Conservation (phyloP, 2,113 vertebrate species). For the Turdus rufiventris region DNA sequence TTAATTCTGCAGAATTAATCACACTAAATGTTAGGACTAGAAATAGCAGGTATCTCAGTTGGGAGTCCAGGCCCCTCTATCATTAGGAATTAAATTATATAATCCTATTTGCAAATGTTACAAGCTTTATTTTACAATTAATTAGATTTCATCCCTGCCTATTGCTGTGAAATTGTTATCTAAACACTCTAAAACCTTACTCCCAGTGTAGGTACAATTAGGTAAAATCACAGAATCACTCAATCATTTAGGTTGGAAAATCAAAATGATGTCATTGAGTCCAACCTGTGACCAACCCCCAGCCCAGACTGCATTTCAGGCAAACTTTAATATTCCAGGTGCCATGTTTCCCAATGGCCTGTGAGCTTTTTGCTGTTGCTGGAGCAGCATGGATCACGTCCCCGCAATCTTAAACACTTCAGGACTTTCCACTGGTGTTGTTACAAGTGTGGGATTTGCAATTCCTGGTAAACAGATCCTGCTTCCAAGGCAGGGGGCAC, state of each 20-base stretch:
- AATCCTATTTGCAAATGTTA: slow-evolving; percentile 31
- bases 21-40: background rate
- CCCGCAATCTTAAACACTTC: background rate
- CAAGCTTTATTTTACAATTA: slow-evolving; percentile 23
- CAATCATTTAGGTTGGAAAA: background rate
- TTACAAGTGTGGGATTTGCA: background rate
- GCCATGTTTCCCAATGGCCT: background rate
- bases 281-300: rapidly evolving
- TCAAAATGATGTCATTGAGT: background rate
- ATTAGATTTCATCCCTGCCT: slow-evolving; percentile 1
- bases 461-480: background rate
- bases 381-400: background rate
- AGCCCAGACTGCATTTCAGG: background rate
- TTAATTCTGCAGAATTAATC: slow-evolving; percentile 44
- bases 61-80: background rate
- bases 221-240: background rate
- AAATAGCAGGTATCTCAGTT: background rate
- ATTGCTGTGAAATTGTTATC: background rate
- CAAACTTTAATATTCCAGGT: background rate
- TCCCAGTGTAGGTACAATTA: background rate
- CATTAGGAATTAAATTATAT: slow-evolving; percentile 9
- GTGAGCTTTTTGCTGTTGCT: background rate
- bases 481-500: background rate
- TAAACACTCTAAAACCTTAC: background rate
- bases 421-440: background rate